Conservation (phyloP, 2,797 vertebrate species). For the Sebastes alutus region DNA sequence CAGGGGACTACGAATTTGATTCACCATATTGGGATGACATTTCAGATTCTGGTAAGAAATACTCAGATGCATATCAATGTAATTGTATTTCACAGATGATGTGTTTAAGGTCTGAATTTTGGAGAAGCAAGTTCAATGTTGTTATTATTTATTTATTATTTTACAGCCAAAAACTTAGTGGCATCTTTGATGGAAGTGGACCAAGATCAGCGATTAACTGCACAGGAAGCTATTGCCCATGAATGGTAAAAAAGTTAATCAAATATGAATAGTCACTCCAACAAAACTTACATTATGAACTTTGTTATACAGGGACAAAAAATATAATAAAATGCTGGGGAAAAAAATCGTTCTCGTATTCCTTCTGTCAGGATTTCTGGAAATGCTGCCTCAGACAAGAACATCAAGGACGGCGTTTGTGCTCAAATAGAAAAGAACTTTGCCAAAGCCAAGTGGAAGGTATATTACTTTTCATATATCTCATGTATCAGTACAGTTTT, state of each 20-base stretch:
- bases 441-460: conserved; percentile 99
- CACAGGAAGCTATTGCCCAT: conserved; percentile 96
- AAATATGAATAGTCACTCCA: neutral
- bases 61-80: neutral
- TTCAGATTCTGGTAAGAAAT: conserved; percentile 92
- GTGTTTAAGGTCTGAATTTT: neutral
- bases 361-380: conserved; percentile 91
- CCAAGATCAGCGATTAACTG: conserved; percentile 94
- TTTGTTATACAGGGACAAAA: neutral
- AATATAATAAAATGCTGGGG: rapidly evolving
- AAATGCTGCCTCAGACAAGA: conserved; percentile 97
- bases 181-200: conserved; percentile 96
- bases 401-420: conserved; percentile 98
- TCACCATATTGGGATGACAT: conserved; percentile 99
- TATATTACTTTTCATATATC: conserved; percentile 51
- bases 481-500: neutral
- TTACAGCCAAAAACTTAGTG: conserved; percentile 86
- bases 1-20: conserved; percentile 96
- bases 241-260: conserved; percentile 86
- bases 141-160: neutral
- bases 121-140: neutral
- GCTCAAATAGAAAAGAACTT: conserved; percentile 99
- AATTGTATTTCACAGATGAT: neutral
- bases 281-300: neutral
- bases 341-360: neutral